These are phyloP conservation scores for Agrochola litura DNA, from an alignment of 2,888 invertebrate species.

Conservation along the genomic window DNA sequence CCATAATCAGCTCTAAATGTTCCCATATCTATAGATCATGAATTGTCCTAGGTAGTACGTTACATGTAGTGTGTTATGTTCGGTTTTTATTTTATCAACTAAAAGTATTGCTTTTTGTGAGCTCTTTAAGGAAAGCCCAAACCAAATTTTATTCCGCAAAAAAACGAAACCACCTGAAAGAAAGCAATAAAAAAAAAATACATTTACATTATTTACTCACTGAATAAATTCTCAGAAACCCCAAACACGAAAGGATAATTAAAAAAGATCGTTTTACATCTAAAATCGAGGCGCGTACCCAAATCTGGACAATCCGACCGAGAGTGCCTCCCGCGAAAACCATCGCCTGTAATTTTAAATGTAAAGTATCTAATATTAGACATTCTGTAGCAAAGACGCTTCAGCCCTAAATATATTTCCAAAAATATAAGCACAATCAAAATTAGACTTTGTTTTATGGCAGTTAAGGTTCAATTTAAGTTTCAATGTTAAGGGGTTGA, in stretches of 20 bases:
- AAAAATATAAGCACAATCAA: conserved; percentile 47
- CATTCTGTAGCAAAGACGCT: conserved; percentile 72
- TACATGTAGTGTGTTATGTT: neutral
- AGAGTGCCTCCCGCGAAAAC: conserved; percentile 60
- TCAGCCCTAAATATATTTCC: conserved; percentile 65
- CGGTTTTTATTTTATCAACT: neutral
- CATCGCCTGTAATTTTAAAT: conserved; percentile 76
- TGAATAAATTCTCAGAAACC: neutral
- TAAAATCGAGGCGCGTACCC: conserved; percentile 21
- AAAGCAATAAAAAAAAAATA: neutral
- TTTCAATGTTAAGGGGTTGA: conserved; percentile 60
- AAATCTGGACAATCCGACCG: conserved; percentile 58
- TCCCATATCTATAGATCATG: too few relatives aligned
- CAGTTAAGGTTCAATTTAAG: conserved; percentile 62
- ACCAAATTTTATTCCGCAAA: neutral
- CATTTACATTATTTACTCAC: neutral
- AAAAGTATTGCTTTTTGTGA: neutral
- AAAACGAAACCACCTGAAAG: too few relatives aligned
- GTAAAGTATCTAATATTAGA: conserved; percentile 77
- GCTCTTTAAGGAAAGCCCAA: neutral
- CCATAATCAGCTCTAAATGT: too few relatives aligned
- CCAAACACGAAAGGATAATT: conserved; percentile 31
- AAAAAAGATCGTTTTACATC: conserved; percentile 32
- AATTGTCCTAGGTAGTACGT: too few relatives aligned
- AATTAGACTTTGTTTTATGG: conserved; percentile 57